Evolutionary conservation across 2,113 vertebrate species (phyloP).

Genomic region (Oncorhynchus keta): DNA sequence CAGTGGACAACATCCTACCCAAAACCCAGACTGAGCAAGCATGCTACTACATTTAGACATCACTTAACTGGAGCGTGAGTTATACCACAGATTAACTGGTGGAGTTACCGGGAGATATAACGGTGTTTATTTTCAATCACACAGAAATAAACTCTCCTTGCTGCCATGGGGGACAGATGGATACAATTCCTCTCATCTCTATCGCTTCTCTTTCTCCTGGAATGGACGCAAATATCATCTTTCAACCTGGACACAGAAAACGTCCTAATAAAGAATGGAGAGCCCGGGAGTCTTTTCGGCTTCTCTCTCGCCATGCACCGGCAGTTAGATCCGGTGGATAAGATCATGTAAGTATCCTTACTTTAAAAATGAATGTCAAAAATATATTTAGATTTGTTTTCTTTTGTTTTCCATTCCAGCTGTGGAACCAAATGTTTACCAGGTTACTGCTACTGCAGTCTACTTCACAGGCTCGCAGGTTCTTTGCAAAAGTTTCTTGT

Average conservation of each 20-base stretch:
- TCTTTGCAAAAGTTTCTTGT: too few species aligned
- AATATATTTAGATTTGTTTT: too few species aligned
- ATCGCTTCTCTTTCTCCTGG: constrained; percentile 60
- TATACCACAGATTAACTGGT: neutral
- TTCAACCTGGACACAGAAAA: constrained; percentile 88
- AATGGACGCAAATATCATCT: constrained; percentile 68
- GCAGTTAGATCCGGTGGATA: constrained; percentile 80
- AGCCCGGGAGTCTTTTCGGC: constrained; percentile 84
- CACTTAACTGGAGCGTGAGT: neutral
- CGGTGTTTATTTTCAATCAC: neutral
- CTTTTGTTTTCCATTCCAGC: neutral
- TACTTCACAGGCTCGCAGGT: neutral
- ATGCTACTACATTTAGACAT: neutral
- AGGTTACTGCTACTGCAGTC: too few species aligned
- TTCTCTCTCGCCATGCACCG: constrained; percentile 93
- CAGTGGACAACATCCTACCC: constrained; percentile 25
- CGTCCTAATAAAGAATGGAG: constrained; percentile 78
- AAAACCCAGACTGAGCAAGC: neutral
- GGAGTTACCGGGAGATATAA: neutral
- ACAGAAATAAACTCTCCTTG: neutral
- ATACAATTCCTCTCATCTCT: constrained; percentile 47
- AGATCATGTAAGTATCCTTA: constrained; percentile 80
- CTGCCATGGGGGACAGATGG: neutral
- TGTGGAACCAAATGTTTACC: too few species aligned
- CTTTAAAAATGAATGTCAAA: neutral